Evolutionary conservation across 2,797 vertebrate species (phyloP).

Genomic region (Pantherophis vulpinus): DNA sequence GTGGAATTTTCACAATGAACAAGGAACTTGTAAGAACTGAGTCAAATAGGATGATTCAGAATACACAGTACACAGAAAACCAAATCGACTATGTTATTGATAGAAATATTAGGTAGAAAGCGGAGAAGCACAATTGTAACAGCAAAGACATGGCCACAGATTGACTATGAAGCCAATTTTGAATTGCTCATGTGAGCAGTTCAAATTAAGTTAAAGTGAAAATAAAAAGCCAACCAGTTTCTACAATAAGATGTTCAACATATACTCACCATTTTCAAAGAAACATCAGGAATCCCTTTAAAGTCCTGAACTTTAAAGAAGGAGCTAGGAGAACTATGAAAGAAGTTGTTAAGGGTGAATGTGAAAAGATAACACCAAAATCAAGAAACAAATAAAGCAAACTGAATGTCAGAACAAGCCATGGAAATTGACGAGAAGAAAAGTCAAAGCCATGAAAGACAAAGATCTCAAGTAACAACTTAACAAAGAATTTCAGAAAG

Average conservation of each 20-base stretch:
- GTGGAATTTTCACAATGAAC: background rate
- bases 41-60: background rate
- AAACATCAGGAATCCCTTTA: background rate
- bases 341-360: background rate
- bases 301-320: background rate
- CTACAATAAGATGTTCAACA: background rate
- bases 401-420: background rate
- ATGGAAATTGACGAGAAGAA: background rate
- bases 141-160: background rate
- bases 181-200: background rate
- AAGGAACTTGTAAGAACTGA: too few species aligned
- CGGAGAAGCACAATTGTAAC: background rate
- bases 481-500: background rate
- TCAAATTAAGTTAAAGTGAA: background rate
- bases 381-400: background rate
- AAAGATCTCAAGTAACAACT: background rate
- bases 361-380: background rate
- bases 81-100: background rate
- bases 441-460: background rate
- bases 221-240: background rate
- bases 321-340: background rate
- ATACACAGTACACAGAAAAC: background rate
- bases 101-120: background rate
- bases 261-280: background rate
- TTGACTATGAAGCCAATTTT: background rate